Conservation (phyloP, 2,888 invertebrate species). For the Erpobdella octoculata region DNA sequence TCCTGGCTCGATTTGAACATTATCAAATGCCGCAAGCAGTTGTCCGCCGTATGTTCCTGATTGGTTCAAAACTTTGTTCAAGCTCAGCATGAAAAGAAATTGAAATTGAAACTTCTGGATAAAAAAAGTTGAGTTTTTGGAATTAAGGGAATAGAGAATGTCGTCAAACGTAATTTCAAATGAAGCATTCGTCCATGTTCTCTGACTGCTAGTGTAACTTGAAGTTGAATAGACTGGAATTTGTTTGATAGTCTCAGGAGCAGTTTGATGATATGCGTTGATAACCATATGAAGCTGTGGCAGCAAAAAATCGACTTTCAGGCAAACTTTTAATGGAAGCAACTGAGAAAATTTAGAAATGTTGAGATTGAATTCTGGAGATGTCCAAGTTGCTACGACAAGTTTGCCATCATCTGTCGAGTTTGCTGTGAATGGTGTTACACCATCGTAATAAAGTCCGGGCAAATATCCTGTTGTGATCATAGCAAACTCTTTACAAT, state of each 20-base stretch:
- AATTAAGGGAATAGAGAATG: too few species aligned
- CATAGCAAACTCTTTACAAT: too few species aligned
- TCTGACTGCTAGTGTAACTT: not conserved
- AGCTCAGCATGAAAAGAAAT: too few species aligned
- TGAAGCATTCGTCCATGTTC: constrained; percentile 2
- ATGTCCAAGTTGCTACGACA: not conserved
- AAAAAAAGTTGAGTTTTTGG: not conserved
- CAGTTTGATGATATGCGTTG: not conserved
- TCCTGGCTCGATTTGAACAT: too few species aligned
- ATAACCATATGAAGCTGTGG: not conserved
- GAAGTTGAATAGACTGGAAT: not conserved
- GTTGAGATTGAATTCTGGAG: not conserved
- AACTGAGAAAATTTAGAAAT: not conserved
- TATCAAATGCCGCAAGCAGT: too few species aligned
- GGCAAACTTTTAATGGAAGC: not conserved
- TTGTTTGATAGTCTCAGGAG: not conserved
- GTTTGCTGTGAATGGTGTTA: not conserved
- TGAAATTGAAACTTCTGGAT: not conserved
- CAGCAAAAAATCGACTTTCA: not conserved
- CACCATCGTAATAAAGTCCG: not conserved
- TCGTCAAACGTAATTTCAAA: not conserved
- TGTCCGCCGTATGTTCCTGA: too few species aligned
- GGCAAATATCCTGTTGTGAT: not conserved
- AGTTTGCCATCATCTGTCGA: not conserved
- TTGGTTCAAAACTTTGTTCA: too few species aligned